Base-by-base conservation (phyloP, 2,888 invertebrate species). In the Eupsilia transversa region DNA sequence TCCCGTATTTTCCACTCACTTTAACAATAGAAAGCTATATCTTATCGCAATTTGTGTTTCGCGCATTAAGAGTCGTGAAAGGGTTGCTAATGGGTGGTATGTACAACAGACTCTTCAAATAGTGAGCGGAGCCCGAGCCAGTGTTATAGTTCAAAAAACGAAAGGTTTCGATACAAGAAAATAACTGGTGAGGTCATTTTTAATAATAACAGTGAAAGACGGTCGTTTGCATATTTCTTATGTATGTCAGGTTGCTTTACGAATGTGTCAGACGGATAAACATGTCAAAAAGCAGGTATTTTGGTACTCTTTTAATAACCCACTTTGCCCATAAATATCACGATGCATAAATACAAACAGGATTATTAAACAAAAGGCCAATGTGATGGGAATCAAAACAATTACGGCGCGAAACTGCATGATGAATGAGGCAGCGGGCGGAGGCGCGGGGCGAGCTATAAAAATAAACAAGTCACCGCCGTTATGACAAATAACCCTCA, bases 381-480 rank as follows among this genome's bases (percentile, higher is more conserved):
- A 83, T 80, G 74, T 60, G 72, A 80, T 77, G 57, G 59, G 60
- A 86, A 86, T 86, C 82, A 86, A 82, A 86, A 85, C 80, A 86
- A 86, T 87, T 86, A 86, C 61, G 72, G 35, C 63, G 52, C 61
- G 82, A 56, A 79, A 74, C 78, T 84, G 69, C 75, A 86, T 84
- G 88, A 86, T 79, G 84, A 83, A 88, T 85, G 86, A 83, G 68
- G 74, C 56, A 64, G 65, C 56, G 73, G 69, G 71, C 64, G 70
- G 65, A 54, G 67, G 69, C 49, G 76, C 49, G 71, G 76, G 56
- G 72, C 56, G 60, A 56, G 74, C 72, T 66, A 69, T 83, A 88
- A 87, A 89, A 91, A 91, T 90, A 90, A 91, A 90, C 90, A 91
- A 89, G 87, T 89, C 85, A 75, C 77, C 82, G 83, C 82, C 79